Base-by-base conservation (phyloP, 2,888 invertebrate genomes). In the Resseliella maxima region DNA sequence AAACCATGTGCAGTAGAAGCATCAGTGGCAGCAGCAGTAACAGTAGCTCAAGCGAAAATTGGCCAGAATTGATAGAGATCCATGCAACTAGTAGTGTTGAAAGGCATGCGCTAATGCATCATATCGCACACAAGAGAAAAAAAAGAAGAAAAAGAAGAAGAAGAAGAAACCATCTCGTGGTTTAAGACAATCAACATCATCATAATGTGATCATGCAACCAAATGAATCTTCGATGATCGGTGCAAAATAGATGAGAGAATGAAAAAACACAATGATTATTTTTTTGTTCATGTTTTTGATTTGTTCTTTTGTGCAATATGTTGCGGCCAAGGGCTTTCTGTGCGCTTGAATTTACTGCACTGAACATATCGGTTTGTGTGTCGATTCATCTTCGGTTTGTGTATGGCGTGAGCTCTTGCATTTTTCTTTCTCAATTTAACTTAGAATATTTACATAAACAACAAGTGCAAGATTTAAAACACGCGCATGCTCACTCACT, bases 401-500 rank as follows among this genome's bases (percentile, higher is more conserved):
- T 12, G n/a, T 35, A 72, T 72, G 5, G n/a, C 24, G 10, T 50
- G 50, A 2, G 15, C n/a, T 18, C 21, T 10, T 18, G 21, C 50
- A 50, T 2, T 50, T 72, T 31, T 72, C 12, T 72, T 31, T 72
- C 31, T 27, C 59, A 15, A 31, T 72, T 72, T 31, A 35, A 31
- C 31, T 72, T 72, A 72, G 72, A 72, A 72, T 72, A 72, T 72
- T 72, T 72, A 72, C 72, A 72, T 72, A 72, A 72, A 72, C 72
- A 72, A 31, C 72, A 72, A 38, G 83, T 41, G 38, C 83, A 83
- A n/a, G n/a, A n/a, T 24, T 41, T 41, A 41, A 64, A n/a, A 18
- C 72, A 5, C 72, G 72, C 59, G 5, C 24, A 5, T 24, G 59
- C 59, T 59, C 24, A 18, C 15, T 72, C 31, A 15, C 72, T 72